Percentiles rank a stretch among this genome's conserved stretches.
These are phyloP conservation scores for Clarias magur DNA, from an alignment of 2,113 vertebrate genomes.

Conservation along the genomic window DNA sequence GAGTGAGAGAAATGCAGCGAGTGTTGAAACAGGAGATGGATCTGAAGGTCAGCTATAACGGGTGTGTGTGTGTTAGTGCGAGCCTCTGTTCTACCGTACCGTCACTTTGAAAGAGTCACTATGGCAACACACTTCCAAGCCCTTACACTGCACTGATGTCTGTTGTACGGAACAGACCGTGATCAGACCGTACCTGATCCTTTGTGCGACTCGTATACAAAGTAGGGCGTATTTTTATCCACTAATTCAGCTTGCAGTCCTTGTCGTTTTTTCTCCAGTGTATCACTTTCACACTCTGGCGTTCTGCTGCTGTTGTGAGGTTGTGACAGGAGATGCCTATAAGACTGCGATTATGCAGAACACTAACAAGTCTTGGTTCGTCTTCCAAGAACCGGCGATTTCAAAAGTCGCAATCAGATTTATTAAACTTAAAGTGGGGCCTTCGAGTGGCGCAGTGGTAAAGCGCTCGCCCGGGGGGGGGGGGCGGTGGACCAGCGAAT, in stretches of 20 bases:
- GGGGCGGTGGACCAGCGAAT: too few species aligned
- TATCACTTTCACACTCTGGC: neutral
- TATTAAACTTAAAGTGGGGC: neutral
- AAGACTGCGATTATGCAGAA: neutral
- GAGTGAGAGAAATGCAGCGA: constrained; percentile 8
- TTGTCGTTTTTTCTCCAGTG: neutral
- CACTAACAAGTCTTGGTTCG: neutral
- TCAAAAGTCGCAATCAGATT: neutral
- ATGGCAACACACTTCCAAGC: constrained; percentile 30
- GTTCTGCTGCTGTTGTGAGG: neutral
- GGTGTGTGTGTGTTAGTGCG: neutral
- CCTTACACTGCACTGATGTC: constrained; percentile 10
- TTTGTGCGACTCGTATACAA: neutral
- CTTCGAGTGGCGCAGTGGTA: too few species aligned
- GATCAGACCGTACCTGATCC: neutral
- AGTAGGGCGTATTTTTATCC: neutral
- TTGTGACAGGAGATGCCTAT: neutral
- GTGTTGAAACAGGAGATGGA: constrained; percentile 24
- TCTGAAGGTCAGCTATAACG: constrained; percentile 46
- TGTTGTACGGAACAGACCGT: neutral
- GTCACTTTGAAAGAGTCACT: constrained; percentile 31
- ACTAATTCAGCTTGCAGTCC: neutral
- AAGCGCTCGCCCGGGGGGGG: too few species aligned
- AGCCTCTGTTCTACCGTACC: constrained; percentile 23
- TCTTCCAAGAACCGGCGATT: neutral